Evolutionary conservation across 1,140 invertebrate species (phyloP).

Genomic region (Sycophaga agraensis): DNA sequence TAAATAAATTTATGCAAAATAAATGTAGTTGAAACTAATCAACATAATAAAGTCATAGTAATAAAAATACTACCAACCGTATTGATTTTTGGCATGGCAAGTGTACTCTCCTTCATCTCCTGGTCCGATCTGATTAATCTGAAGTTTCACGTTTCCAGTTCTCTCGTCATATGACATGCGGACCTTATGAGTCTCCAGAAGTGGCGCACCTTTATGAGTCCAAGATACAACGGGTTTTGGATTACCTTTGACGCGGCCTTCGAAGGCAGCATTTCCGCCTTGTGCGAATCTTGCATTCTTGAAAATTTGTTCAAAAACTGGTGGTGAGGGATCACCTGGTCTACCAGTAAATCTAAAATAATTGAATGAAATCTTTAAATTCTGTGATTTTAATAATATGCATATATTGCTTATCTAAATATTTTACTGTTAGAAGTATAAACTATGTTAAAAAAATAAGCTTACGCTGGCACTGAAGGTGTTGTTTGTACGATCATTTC

Average conservation of each 20-base stretch:
- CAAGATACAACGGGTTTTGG: constrained; percentile 93
- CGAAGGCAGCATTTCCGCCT: constrained; percentile 89
- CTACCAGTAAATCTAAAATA: constrained; percentile 48
- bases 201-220: constrained; percentile 84
- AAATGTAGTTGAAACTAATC: too few species aligned
- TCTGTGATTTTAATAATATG: too few species aligned
- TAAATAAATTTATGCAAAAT: too few species aligned
- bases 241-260: constrained; percentile 86
- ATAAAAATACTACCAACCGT: constrained; percentile 55
- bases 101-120: constrained; percentile 96
- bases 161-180: constrained; percentile 85
- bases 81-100: constrained; percentile 89
- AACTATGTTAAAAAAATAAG: constrained; percentile 21
- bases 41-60: too few species aligned
- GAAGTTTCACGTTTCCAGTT: constrained; percentile 81
- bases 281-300: constrained; percentile 91
- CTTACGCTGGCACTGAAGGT: constrained; percentile 54
- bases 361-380: neutral
- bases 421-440: too few species aligned
- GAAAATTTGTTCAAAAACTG: constrained; percentile 91
- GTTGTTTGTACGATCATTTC: constrained; percentile 54
- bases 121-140: constrained; percentile 88
- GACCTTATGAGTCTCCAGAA: constrained; percentile 80
- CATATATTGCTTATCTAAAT: too few species aligned
- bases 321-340: constrained; percentile 76